These are phyloP conservation scores for Holotrichia oblita DNA, from an alignment of 1,140 invertebrate genomes.

Conservation along the genomic window DNA sequence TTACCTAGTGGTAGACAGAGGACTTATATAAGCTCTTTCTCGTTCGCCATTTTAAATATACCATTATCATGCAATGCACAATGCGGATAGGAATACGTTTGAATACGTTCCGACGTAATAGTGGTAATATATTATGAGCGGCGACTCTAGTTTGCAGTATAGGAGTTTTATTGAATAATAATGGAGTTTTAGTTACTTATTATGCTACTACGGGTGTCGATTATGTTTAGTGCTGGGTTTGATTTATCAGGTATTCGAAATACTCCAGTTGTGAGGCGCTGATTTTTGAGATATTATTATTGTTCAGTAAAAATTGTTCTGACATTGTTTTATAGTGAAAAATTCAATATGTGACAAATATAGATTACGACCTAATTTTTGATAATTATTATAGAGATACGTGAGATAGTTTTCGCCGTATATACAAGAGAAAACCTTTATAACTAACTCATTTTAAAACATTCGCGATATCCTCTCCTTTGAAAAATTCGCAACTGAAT, in stretches of 20 bases:
- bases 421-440: too few relatives aligned
- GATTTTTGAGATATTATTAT: not conserved
- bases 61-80: constrained; percentile 20
- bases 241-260: constrained; percentile 7
- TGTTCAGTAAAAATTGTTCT: too few relatives aligned
- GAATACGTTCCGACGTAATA: not conserved
- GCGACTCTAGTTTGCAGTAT: constrained; percentile 12
- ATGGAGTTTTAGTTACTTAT: not conserved
- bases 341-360: too few relatives aligned
- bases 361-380: too few relatives aligned
- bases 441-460: too few relatives aligned
- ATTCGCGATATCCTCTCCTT: too few relatives aligned
- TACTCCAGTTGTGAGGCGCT: not conserved
- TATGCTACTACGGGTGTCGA: not conserved
- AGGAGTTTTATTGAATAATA: constrained; percentile 9
- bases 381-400: too few relatives aligned
- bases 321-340: not conserved
- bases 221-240: not conserved
- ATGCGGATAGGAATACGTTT: constrained; percentile 12
- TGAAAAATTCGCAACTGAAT: too few relatives aligned
- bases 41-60: not conserved
- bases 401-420: not conserved
- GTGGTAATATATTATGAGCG: constrained; percentile 1
- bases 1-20: not conserved
- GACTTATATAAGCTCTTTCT: constrained; percentile 8